Evolutionary conservation across 1,140 invertebrate species (phyloP), one percentile per base, ranked within the genome.

Genomic region (Paraescarpia echinospica): DNA sequence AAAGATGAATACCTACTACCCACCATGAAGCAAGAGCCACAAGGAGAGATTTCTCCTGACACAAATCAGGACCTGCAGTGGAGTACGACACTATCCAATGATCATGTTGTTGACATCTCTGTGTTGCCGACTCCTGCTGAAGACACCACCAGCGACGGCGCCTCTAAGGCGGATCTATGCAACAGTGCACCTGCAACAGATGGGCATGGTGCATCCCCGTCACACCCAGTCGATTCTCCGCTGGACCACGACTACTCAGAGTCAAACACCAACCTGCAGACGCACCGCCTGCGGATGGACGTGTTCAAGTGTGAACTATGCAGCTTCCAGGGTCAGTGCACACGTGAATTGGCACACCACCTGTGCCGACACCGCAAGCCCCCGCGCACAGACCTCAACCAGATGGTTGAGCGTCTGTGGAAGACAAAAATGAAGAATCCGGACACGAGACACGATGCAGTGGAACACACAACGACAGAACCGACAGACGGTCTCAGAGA

Each of bases 351-450:
- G 59, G 59, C 59, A 77, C 59, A 77, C 59, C 59, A 77, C 22
- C 27, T 77, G 2, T 77, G 59, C 22, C 59, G 59, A 77, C 59
- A 77, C 27, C 59, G 59, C 59, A 12, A 27, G 27, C 12, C 59
- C 27, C 59, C 59, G 4, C 59, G 59, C 59, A 77, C 59, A 5
- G 91, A 33, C 35, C 91, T 91, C 27, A 91, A 41, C 31, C 6
- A 48, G 35, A 91, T 48, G 34, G 91, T 91, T 34, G 91, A 91
- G 35, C 35, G 51, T 22, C 33, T 91, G 35, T 91, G 91, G 91
- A 91, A 91, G 27, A 91, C 35, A 35, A 91, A 91, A 59, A 91
- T 91, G 59, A 18, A 77, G 59, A 77, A 77, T 77, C 59, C 59
- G 12, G 2, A 77, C 59, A 77, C 59, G 22, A 18, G 22, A 27